These are phyloP conservation scores for Emys orbicularis DNA, from an alignment of 2,797 vertebrate genomes.

Conservation along the genomic window DNA sequence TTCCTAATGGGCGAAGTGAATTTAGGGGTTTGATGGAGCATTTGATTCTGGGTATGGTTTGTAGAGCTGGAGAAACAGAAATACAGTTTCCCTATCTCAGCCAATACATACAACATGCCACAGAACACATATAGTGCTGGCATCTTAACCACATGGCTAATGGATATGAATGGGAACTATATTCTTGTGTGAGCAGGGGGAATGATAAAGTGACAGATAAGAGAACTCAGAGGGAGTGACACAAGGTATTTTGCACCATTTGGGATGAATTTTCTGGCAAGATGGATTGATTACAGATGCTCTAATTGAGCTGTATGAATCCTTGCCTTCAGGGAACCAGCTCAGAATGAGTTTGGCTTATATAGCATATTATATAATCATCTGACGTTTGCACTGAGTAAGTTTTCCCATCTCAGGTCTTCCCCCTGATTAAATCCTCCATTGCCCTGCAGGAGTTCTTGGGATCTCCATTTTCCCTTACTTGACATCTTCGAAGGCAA, in stretches of 20 bases:
- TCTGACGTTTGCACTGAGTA: neutral
- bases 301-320: slow-evolving; percentile 30
- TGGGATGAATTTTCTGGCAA: slow-evolving; percentile 48
- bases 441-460: neutral
- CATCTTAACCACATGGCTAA: neutral
- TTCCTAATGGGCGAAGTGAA: slow-evolving; percentile 60
- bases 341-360: slow-evolving; percentile 35
- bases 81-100: neutral
- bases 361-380: slow-evolving; percentile 7
- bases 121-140: slow-evolving; percentile 1
- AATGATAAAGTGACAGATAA: slow-evolving; percentile 66
- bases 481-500: neutral
- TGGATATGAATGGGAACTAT: slow-evolving; percentile 42
- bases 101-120: slow-evolving; percentile 46
- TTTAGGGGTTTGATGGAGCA: slow-evolving; percentile 56
- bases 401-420: neutral
- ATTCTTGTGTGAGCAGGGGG: neutral
- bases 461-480: neutral
- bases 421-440: neutral
- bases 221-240: slow-evolving; percentile 33
- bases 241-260: slow-evolving; percentile 60
- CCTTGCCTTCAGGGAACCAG: neutral
- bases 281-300: neutral
- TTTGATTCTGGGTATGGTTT: slow-evolving; percentile 64
- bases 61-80: slow-evolving; percentile 66